Percentiles rank a stretch among this genome's conserved stretches.
Conservation (phyloP, 2,888 invertebrate genomes). For the Zootermopsis nevadensis region DNA sequence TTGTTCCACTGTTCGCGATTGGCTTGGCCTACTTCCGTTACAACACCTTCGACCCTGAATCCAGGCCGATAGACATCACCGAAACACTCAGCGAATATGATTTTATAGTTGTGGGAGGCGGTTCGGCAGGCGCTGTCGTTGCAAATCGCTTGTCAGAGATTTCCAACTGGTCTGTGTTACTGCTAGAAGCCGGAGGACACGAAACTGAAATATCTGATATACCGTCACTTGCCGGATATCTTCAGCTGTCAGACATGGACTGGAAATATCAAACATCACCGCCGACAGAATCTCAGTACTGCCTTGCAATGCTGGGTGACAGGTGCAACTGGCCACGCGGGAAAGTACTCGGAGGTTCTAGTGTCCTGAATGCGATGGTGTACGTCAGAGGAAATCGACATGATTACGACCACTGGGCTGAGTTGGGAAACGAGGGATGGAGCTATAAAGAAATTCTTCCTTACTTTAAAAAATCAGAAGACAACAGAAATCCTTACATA, state of each 20-base stretch:
- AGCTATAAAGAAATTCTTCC: constrained; percentile 83
- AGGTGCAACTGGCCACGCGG: constrained; percentile 94
- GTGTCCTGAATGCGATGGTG: constrained; percentile 91
- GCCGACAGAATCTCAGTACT: constrained; percentile 83
- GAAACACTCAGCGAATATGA: constrained; percentile 79
- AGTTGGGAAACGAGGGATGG: constrained; percentile 88
- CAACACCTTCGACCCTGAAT: constrained; percentile 85
- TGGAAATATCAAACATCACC: constrained; percentile 91
- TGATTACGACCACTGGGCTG: constrained; percentile 90
- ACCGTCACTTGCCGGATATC: constrained; percentile 85
- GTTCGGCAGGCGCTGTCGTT: constrained; percentile 90
- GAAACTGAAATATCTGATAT: constrained; percentile 91
- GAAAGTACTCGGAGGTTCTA: constrained; percentile 87
- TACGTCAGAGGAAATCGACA: constrained; percentile 88
- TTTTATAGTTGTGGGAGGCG: constrained; percentile 88
- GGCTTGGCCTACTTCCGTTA: constrained; percentile 71
- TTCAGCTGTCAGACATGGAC: constrained; percentile 87
- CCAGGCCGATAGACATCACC: constrained; percentile 76
- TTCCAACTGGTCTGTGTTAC: constrained; percentile 82
- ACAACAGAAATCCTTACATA: constrained; percentile 86
- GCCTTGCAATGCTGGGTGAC: constrained; percentile 87
- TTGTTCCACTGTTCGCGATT: constrained; percentile 84
- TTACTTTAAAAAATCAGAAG: constrained; percentile 89
- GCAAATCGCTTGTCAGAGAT: constrained; percentile 86
- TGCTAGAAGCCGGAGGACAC: constrained; percentile 88